Evolutionary conservation across 2,113 vertebrate genomes (phyloP), one percentile per base, ranked within the genome.

Genomic region (Garra rufa): DNA sequence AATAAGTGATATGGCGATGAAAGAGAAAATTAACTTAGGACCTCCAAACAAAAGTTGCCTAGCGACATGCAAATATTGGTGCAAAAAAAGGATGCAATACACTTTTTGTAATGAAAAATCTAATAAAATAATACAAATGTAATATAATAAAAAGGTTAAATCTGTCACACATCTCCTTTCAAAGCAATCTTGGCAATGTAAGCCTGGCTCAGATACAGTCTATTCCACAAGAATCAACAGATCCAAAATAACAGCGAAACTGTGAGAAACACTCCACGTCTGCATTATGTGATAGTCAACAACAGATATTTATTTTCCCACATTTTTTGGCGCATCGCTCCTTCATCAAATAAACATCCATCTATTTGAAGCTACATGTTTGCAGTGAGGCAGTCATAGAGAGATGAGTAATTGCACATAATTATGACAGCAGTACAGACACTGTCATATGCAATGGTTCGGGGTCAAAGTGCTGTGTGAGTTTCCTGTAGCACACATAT

Each of bases 401-500:
- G 41, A 78, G 5, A 43, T 8, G 46, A 55, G 10, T 24, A 71
- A 83, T 1, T 26, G 17, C 34, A 73, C 82, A 85, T n/a, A n/a
- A n/a, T 43, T 79, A 28, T 52, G 46, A 69, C 86, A 76, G 87
- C 89, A 87, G 67, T 43, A 70, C 28, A 48, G 44, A 41, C 28
- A 75, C 78, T 70, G 71, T 81, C 52, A 30, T 55, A 82, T 41
- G 70, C 65, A 44, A 76, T 59, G 73, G 41, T 41, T 41, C 43
- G 55, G 80, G 86, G 80, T 86, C 80, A 86, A 81, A 88, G 87
- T 70, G 55, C 44, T 73, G 43, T 46, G 30, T 57, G 50, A 59
- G 79, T 85, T 90, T 90, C 89, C 89, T 87, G 87, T 71, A 82
- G 61, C 63, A 75, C 69, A 79, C 11, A 83, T 69, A 55, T 74